Evolutionary conservation across 2,888 invertebrate species (phyloP), one percentile per base, ranked within the genome.

Genomic region (Tortricodes alternella): DNA sequence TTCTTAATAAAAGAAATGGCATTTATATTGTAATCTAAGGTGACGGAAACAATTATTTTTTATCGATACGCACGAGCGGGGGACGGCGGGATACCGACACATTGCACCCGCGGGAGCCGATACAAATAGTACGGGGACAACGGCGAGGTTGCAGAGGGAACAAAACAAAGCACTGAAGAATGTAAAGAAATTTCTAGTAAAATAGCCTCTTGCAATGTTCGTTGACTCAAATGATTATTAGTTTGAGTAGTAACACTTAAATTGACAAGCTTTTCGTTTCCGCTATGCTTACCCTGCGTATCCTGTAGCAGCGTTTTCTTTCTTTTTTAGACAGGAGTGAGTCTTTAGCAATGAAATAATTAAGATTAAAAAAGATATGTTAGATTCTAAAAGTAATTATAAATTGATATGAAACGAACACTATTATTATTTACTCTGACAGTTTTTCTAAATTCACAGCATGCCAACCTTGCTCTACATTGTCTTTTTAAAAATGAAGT

Each of bases 31-130:
- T 80, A 80, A 83, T 80, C 76, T 75, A 58, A 73, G 70, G 71
- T 76, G 78, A 80, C 76, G 80, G 82, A 83, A 85, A 85, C 87
- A 89, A 89, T 90, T 89, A 89, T 87, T 85, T 89, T 89, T 87
- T 88, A 88, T 85, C 85, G 87, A 78, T 76, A 84, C 85, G 89
- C 90, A 90, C 89, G 90, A 77, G 66, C 69, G 73, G 62, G 60
- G 70, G 66, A 67, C 63, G 68, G 58, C 53, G 59, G 68, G 76
- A 78, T 76, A 71, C 76, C 83, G 83, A 89, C 79, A 83, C 83
- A 90, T 88, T 82, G 87, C 83, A 85, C 89, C 89, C 90, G 71
- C 76, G 90, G 88, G 89, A 83, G 63, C 65, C 53, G 58, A 60
- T 62, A 53, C 64, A 55, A 62, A 67, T 70, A 70, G 71, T 72